Evolutionary conservation across 1,140 invertebrate genomes (phyloP).

Genomic region (Drosophila grimshawi): DNA sequence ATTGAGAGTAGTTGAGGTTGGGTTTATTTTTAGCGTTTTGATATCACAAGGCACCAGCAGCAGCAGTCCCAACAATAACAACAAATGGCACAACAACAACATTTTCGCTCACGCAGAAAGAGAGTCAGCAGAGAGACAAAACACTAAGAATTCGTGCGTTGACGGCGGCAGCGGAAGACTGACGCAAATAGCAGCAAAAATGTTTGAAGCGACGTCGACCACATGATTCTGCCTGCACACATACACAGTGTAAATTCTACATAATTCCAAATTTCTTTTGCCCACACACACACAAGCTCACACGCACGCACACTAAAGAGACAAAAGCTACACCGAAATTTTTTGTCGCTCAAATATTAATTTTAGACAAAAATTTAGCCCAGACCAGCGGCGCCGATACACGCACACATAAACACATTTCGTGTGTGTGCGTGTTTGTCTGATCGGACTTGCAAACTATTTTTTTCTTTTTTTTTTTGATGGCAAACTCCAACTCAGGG

Average conservation of each 20-base stretch:
- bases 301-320: constrained; percentile 10
- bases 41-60: constrained; percentile 71
- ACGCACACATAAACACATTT: constrained; percentile 47
- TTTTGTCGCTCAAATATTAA: constrained; percentile 81
- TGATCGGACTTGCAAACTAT: constrained; percentile 34
- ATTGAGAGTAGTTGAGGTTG: constrained; percentile 46
- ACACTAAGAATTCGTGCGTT: constrained; percentile 47
- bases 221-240: constrained; percentile 60
- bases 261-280: constrained; percentile 72
- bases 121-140: constrained; percentile 14
- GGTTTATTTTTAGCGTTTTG: constrained; percentile 78
- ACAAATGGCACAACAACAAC: constrained; percentile 31
- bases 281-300: constrained; percentile 32
- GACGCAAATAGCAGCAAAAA: constrained; percentile 69
- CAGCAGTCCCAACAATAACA: constrained; percentile 27
- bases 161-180: constrained; percentile 49
- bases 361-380: constrained; percentile 71
- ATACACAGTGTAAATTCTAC: constrained; percentile 43
- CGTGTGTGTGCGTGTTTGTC: constrained; percentile 33
- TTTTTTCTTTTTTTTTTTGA: constrained; percentile 1
- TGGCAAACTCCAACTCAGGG: constrained; percentile 59
- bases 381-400: constrained; percentile 46
- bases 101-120: constrained; percentile 39
- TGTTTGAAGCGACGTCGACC: constrained; percentile 59
- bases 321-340: constrained; percentile 42